Base-by-base conservation (phyloP, 1,140 invertebrate genomes). In the Tetramorium simillimum region DNA sequence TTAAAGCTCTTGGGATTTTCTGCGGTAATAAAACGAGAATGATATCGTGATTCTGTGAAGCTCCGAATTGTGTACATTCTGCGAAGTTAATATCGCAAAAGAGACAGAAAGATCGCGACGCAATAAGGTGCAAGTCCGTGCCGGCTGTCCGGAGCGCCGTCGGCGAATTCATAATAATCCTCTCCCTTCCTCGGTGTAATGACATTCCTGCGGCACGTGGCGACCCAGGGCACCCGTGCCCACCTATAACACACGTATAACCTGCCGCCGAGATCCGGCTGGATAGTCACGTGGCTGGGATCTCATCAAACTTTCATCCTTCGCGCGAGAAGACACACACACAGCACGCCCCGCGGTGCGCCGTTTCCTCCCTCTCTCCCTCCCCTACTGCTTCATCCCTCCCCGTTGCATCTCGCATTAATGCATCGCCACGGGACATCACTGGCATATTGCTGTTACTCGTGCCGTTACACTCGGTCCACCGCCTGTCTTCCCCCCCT, bases 291-390 rank as follows among this genome's bases (percentile, higher is more conserved):
- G 91, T 90, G 91, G 69, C 88, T n/a, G 16, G 62, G 67, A 77
- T 91, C 84, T 86, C 90, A 90, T 91, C 90, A 91, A 91, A 88
- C 60, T 91, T 88, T 89, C 78, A 89, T 91, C 77, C 60, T 86
- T 63, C 63, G 70, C 72, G 85, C 88, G 85, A 84, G 80, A 87
- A 86, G 82, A 86, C 82, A 86, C 82, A 24, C 21, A 21, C 82
- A 24, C 21, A 21, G 62, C 73, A 60, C 76, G 53, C 87, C 84
- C 84, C 58, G 88, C 58, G 24, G 77, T 58, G 82, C 49, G 5
- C 14, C n/a, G 43, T 53, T 80, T 28, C 18, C 73, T 43, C 33
- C 21, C n/a, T n/a, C 53, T 46, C 10, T 14, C 40, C 58, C 40
- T 3, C 5, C 33, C 14, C 40, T 46, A 2, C n/a, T n/a, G 5